phyloP scores from a whole-genome alignment of 2,113 vertebrate species.

The Beaufortia kweichowensis region DNA sequence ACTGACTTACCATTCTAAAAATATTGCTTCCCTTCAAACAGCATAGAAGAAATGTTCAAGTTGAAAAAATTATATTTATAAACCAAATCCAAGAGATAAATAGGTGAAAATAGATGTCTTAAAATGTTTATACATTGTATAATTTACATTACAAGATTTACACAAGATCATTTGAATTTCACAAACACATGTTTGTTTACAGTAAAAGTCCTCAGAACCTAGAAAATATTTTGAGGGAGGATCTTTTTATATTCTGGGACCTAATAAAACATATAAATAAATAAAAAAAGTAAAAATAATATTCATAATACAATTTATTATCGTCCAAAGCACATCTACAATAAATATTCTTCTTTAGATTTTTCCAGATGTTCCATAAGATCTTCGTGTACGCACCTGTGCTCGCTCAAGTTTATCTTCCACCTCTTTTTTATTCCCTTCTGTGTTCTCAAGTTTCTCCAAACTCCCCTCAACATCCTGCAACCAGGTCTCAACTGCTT shows the following conservation, averaged over 20 bases:
- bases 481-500: constrained; percentile 86
- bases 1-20: constrained; percentile 40
- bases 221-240: too few relatives aligned
- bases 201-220: too few relatives aligned
- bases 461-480: constrained; percentile 83
- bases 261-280: too few relatives aligned
- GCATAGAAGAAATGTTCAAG: neutral
- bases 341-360: neutral
- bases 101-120: too few relatives aligned
- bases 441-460: constrained; percentile 79
- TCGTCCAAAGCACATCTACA: too few relatives aligned
- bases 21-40: constrained; percentile 21
- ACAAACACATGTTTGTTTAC: too few relatives aligned
- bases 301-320: neutral
- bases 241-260: too few relatives aligned
- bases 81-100: neutral
- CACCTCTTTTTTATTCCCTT: constrained; percentile 82
- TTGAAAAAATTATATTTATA: neutral
- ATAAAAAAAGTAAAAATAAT: neutral
- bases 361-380: neutral
- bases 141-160: too few relatives aligned
- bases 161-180: too few relatives aligned
- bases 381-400: constrained; percentile 76
- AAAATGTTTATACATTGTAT: too few relatives aligned
- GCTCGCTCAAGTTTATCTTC: constrained; percentile 82